These are phyloP conservation scores for Hypomecis punctinalis DNA, from an alignment of 2,888 invertebrate species.

Conservation along the genomic window DNA sequence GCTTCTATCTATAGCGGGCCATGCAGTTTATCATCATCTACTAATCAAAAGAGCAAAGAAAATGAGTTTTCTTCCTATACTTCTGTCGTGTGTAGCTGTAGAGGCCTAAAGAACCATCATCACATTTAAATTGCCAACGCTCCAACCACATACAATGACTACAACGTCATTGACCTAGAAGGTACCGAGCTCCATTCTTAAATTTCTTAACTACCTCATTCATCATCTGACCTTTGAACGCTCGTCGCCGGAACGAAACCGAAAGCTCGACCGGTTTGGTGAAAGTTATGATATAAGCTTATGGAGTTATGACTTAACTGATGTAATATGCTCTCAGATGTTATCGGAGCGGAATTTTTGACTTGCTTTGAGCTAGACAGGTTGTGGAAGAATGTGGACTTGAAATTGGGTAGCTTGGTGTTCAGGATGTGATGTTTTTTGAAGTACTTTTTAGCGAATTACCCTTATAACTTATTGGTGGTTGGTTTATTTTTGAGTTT, in stretches of 20 bases:
- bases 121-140: not conserved
- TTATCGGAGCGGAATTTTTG: conserved; percentile 31
- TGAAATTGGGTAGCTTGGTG: not conserved
- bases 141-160: not conserved
- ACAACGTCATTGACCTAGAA: conserved; percentile 29
- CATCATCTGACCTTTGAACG: conserved; percentile 28
- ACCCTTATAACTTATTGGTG: too few species aligned
- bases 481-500: too few species aligned
- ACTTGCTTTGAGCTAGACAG: conserved; percentile 15
- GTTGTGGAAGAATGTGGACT: conserved; percentile 12
- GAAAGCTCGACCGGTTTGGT: conserved; percentile 29
- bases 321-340: conserved; percentile 28
- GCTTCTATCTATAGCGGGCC: too few species aligned
- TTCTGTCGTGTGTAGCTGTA: too few species aligned
- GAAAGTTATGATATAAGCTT: conserved; percentile 35
- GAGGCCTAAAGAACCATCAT: not conserved
- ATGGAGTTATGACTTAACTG: conserved; percentile 35
- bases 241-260: conserved; percentile 26
- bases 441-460: too few species aligned
- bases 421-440: conserved; percentile 10
- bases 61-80: too few species aligned
- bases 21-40: too few species aligned
- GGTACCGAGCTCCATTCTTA: not conserved
- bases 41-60: too few species aligned
- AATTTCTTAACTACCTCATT: not conserved